Evolutionary conservation across 2,888 invertebrate genomes (phyloP).

Genomic region (Pimpla rufipes): DNA sequence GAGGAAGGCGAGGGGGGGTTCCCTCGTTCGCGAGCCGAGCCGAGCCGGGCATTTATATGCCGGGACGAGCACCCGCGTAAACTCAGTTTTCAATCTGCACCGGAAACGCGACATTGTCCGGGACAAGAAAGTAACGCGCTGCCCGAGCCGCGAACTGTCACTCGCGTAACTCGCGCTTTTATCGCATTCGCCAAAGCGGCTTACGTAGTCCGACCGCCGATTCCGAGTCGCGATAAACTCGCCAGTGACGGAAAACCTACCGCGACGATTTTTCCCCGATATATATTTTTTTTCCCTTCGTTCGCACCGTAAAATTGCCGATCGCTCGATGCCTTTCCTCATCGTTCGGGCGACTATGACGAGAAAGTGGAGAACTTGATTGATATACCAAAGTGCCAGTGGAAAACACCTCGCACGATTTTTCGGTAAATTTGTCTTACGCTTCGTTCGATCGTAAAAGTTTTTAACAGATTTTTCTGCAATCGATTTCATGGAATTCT

Average conservation of each 20-base stretch:
- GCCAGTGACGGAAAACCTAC: conserved; percentile 6
- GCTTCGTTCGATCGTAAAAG: no score
- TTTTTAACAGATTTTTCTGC: background rate
- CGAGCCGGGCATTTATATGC: conserved; percentile 80
- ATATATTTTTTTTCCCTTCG: background rate
- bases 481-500: no score
- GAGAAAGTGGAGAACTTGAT: conserved; percentile 69
- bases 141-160: background rate
- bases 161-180: conserved; percentile 6
- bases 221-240: conserved; percentile 2
- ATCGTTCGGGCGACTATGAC: conserved; percentile 68
- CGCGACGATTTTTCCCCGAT: background rate
- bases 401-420: conserved; percentile 56
- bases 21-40: conserved; percentile 52
- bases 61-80: conserved; percentile 71
- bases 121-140: background rate
- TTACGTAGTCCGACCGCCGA: background rate
- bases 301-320: background rate
- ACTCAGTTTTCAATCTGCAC: conserved; percentile 76
- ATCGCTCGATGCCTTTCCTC: conserved; percentile 60
- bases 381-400: conserved; percentile 62
- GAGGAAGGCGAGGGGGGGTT: conserved; percentile 70
- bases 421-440: conserved; percentile 57
- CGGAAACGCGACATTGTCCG: conserved; percentile 64
- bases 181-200: conserved; percentile 11